Evolutionary conservation across 2,888 invertebrate genomes (phyloP).

Genomic region (Aphodius sticticus): DNA sequence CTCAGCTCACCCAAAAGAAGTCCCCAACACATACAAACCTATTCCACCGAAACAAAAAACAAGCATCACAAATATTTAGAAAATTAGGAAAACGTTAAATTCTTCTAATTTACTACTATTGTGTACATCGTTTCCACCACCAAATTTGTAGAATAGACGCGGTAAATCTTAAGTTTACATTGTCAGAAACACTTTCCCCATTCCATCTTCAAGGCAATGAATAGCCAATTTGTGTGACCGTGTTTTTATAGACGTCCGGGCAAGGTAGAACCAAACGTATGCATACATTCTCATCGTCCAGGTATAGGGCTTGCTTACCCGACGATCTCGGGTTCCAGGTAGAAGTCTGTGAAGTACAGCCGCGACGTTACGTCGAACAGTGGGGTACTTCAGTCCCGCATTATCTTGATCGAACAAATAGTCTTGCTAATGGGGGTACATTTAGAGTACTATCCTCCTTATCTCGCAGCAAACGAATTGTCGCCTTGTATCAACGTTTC

Average conservation of each 20-base stretch:
- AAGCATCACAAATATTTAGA: not conserved
- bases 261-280: not conserved
- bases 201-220: not conserved
- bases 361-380: not conserved
- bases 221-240: not conserved
- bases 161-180: not conserved
- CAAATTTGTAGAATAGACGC: not conserved
- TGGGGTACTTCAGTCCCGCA: not conserved
- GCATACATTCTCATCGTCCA: not conserved
- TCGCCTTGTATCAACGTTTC: not conserved
- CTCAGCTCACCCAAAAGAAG: not conserved
- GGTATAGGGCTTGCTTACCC: not conserved
- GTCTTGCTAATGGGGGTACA: not conserved
- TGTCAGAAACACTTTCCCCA: not conserved
- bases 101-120: not conserved
- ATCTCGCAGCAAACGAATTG: not conserved
- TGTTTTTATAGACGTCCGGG: not conserved
- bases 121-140: not conserved
- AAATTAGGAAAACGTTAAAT: not conserved
- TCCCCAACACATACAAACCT: not conserved
- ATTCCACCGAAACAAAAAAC: not conserved
- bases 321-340: not conserved
- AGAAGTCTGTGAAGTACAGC: not conserved
- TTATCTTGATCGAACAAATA: slow-evolving; percentile 4
- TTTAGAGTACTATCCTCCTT: not conserved